A percentile compares a stretch with the other conserved stretches of the same genome.
Conservation (phyloP, 2,888 invertebrate genomes). For the Plusia festucae region DNA sequence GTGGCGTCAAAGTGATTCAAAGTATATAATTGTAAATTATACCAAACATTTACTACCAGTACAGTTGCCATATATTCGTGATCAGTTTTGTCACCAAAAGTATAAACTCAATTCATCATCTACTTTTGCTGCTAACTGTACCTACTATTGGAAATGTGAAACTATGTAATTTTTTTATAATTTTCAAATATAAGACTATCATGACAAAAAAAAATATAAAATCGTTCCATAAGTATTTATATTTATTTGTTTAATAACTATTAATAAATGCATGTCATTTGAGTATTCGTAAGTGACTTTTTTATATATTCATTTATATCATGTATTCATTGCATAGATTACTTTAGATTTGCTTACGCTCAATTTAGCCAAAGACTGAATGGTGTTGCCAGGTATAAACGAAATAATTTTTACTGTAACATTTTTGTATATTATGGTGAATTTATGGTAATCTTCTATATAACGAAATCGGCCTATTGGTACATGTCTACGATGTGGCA, state of each 20-base stretch:
- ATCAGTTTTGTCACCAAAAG: no score
- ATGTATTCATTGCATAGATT: slow-evolving; percentile 23
- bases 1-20: no score
- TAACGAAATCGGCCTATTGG: no score
- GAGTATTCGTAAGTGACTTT: slow-evolving; percentile 17
- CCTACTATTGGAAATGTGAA: slow-evolving; percentile 2
- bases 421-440: slow-evolving; percentile 45
- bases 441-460: slow-evolving; percentile 15
- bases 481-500: no score
- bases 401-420: slow-evolving; percentile 46
- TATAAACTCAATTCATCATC: no score
- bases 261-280: slow-evolving; percentile 27
- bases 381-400: slow-evolving; percentile 58
- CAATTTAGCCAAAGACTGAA: slow-evolving; percentile 85
- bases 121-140: no score
- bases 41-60: no score
- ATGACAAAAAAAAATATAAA: slow-evolving; percentile 9
- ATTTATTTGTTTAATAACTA: slow-evolving; percentile 3
- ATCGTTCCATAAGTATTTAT: neutral
- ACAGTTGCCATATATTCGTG: no score
- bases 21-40: no score
- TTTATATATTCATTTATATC: slow-evolving; percentile 11
- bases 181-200: neutral
- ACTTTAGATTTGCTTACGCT: slow-evolving; percentile 68
- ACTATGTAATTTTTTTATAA: neutral